A percentile compares a stretch with the other conserved stretches of the same genome.
Conservation (phyloP, 2,113 vertebrate genomes). For the Gasterosteus aculeatus region DNA sequence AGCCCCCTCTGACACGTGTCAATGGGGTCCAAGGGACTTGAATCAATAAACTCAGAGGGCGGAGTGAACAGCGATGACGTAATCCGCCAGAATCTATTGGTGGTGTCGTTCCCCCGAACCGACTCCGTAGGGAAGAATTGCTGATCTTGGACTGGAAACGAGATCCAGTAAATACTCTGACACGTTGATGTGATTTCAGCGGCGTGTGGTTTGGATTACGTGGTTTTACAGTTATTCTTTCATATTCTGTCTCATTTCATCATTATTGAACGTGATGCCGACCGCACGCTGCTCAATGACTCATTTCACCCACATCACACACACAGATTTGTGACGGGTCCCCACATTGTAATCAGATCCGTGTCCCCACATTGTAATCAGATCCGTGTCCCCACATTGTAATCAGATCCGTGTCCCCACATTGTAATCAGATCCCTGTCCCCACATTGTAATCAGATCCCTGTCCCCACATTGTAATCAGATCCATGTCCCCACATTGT, state of each 20-base stretch:
- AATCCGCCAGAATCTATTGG: constrained; percentile 13
- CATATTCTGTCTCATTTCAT: not conserved
- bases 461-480: too few relatives aligned
- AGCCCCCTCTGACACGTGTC: not conserved
- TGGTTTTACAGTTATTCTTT: constrained; percentile 2
- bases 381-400: too few relatives aligned
- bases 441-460: too few relatives aligned
- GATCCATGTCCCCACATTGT: too few relatives aligned
- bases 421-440: too few relatives aligned
- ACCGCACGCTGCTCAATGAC: not conserved
- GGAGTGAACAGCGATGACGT: constrained; percentile 12
- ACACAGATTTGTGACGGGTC: not conserved
- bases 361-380: too few relatives aligned
- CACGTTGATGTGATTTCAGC: constrained; percentile 13
- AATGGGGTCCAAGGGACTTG: constrained; percentile 16
- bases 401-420: too few relatives aligned
- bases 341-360: too few relatives aligned
- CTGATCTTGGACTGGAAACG: constrained; percentile 6
- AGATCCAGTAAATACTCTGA: constrained; percentile 23
- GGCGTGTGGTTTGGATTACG: constrained; percentile 34
- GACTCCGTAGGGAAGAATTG: constrained; percentile 15
- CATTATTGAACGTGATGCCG: not conserved
- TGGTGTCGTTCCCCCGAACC: not conserved
- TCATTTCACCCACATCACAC: too few relatives aligned
- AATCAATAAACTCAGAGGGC: constrained; percentile 11